A percentile compares a stretch with the other conserved stretches of the same genome.
phyloP scores from a whole-genome alignment of 2,113 vertebrate genomes.

The Chaetops frenatus region DNA sequence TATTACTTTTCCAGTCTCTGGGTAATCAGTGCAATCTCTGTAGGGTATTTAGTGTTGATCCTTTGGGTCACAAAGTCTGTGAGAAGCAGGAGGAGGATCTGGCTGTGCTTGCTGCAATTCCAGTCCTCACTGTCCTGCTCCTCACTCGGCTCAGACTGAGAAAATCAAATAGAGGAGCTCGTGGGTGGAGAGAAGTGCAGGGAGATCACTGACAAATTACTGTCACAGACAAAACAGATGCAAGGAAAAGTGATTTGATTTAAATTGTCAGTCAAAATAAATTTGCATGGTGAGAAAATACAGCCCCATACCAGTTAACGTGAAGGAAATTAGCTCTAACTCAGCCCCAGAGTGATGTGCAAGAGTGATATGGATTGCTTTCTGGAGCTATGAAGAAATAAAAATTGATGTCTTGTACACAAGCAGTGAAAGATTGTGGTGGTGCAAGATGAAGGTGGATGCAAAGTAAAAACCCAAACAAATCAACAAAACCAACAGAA shows the following conservation, averaged over 20 bases:
- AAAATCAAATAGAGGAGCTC: neutral
- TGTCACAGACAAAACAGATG: neutral
- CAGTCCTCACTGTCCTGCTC: neutral
- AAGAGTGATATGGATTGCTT: neutral
- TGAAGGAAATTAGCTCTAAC: neutral
- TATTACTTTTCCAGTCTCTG: neutral
- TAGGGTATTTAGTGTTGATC: no score
- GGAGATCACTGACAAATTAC: neutral
- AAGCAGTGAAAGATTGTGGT: neutral
- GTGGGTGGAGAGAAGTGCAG: neutral
- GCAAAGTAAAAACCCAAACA: neutral
- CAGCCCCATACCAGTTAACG: neutral
- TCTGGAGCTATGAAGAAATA: neutral
- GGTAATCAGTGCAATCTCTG: neutral
- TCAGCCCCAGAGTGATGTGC: neutral
- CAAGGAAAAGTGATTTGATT: neutral
- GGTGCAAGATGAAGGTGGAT: neutral
- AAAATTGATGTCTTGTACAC: neutral
- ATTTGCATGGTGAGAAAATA: neutral
- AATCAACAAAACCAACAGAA: neutral
- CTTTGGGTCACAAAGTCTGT: neutral
- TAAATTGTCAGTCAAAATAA: neutral
- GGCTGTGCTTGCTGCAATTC: neutral
- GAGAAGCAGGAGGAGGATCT: neutral
- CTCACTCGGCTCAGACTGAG: neutral